phyloP scores from a whole-genome alignment of 2,888 invertebrate species.

The Teinopalpus imperialis region DNA sequence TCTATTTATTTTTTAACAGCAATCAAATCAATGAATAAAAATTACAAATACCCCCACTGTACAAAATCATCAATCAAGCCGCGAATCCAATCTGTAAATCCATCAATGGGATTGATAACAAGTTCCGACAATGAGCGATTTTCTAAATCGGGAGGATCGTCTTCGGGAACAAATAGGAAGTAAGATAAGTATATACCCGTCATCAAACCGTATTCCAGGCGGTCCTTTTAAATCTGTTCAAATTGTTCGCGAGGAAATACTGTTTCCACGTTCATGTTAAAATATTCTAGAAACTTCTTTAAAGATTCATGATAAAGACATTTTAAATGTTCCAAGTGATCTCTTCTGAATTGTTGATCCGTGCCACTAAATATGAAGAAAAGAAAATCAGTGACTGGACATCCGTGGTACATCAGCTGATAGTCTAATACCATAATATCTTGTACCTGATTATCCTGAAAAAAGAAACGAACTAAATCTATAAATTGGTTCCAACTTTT shows the following conservation, averaged over 20 bases:
- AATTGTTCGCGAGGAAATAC: slow-evolving; percentile 44
- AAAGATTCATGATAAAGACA: slow-evolving; percentile 44
- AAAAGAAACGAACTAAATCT: neutral
- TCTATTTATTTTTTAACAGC: no score
- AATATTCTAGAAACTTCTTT: slow-evolving; percentile 40
- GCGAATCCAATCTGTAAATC: slow-evolving; percentile 37
- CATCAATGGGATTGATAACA: slow-evolving; percentile 34
- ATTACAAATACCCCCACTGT: slow-evolving; percentile 24
- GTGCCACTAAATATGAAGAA: slow-evolving; percentile 46
- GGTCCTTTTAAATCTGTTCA: slow-evolving; percentile 41
- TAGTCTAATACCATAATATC: slow-evolving; percentile 47
- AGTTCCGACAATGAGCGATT: slow-evolving; percentile 27
- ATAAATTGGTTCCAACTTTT: no score
- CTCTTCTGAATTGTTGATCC: slow-evolving; percentile 44
- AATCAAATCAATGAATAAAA: no score
- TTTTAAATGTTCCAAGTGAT: slow-evolving; percentile 43
- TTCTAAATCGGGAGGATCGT: slow-evolving; percentile 38
- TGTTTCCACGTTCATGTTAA: slow-evolving; percentile 39
- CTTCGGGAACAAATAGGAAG: slow-evolving; percentile 43
- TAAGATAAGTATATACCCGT: slow-evolving; percentile 36
- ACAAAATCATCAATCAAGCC: slow-evolving; percentile 40
- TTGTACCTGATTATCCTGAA: slow-evolving; percentile 37
- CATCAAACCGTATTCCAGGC: slow-evolving; percentile 48
- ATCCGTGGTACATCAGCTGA: slow-evolving; percentile 45
- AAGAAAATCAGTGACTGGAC: slow-evolving; percentile 46